Percentiles rank a stretch among this genome's conserved stretches.
Evolutionary conservation across 2,113 vertebrate species (phyloP).

Genomic region (Egretta garzetta): DNA sequence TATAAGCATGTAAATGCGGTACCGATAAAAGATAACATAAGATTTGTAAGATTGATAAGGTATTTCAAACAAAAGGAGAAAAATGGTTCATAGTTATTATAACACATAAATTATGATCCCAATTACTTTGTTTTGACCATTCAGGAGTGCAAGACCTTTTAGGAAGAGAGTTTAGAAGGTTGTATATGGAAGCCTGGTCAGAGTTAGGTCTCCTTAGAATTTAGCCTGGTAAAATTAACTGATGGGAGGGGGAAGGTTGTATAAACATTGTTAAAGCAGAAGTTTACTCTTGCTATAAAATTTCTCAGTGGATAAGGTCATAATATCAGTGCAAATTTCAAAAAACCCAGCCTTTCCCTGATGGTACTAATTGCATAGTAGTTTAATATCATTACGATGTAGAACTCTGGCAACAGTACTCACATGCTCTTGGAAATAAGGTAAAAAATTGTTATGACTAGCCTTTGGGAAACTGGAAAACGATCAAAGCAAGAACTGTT

Average conservation of each 20-base stretch:
- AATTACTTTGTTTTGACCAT: background rate
- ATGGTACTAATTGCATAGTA: background rate
- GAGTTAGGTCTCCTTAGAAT: background rate
- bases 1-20: constrained; percentile 2
- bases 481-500: background rate
- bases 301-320: background rate
- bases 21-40: background rate
- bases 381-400: background rate
- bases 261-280: background rate
- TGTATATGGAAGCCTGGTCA: background rate
- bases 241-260: background rate
- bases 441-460: background rate
- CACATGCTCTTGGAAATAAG: fast-evolving
- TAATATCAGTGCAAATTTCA: background rate
- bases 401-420: background rate
- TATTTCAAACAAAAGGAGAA: constrained; percentile 2
- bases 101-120: background rate
- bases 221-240: background rate
- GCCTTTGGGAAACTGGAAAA: background rate
- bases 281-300: background rate
- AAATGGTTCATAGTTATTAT: background rate
- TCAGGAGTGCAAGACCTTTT: background rate
- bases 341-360: background rate
- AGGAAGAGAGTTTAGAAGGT: background rate
- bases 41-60: constrained; percentile 1